Evolutionary conservation across 2,113 vertebrate genomes (phyloP).

Genomic region (Sylvia atricapilla): DNA sequence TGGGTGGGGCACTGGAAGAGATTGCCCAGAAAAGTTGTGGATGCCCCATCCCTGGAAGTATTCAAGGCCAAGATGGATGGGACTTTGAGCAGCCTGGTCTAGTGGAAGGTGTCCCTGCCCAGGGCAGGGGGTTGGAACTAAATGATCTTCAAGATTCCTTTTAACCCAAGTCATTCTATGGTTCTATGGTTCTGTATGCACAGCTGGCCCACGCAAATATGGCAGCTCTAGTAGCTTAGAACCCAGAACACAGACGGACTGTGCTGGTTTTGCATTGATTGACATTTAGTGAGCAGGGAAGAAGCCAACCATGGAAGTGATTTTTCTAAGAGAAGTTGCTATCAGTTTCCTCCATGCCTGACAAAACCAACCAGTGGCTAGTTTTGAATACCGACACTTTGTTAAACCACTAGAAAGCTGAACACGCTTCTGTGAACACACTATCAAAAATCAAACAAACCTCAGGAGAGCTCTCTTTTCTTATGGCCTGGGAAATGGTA

Average conservation of each 20-base stretch:
- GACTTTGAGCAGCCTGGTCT: too few species aligned
- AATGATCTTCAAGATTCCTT: not conserved
- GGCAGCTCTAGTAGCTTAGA: not conserved
- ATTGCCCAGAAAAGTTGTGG: not conserved
- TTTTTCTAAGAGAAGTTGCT: not conserved
- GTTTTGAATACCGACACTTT: not conserved
- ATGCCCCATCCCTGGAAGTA: fast-evolving
- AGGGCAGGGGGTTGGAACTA: not conserved
- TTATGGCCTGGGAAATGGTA: not conserved
- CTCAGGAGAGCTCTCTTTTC: not conserved
- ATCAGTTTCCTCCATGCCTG: not conserved
- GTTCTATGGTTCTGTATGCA: not conserved
- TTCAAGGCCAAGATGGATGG: not conserved
- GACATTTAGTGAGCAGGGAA: not conserved
- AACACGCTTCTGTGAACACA: not conserved
- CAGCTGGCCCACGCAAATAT: not conserved
- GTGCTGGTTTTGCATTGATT: not conserved
- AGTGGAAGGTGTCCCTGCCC: not conserved
- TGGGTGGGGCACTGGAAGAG: too few species aligned
- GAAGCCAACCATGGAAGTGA: not conserved
- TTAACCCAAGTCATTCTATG: not conserved
- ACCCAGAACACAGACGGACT: not conserved
- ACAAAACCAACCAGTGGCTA: not conserved
- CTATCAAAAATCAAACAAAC: not conserved
- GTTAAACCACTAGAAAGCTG: not conserved